A percentile compares a stretch with the other conserved stretches of the same genome.
phyloP scores from a whole-genome alignment of 2,888 invertebrate genomes.

The Hipparchia semele region DNA sequence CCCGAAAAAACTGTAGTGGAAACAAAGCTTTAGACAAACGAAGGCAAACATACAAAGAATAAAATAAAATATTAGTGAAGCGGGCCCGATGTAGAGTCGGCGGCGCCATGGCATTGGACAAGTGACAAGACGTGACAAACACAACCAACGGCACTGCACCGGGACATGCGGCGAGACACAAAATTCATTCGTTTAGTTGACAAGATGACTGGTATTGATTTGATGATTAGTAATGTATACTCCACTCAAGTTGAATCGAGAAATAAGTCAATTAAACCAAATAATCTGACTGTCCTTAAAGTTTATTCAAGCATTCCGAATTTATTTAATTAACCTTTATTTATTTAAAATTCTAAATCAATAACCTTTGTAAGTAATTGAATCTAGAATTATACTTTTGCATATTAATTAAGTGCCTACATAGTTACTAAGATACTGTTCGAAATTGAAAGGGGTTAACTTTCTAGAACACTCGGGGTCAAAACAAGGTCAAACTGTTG shows the following conservation, averaged over 20 bases:
- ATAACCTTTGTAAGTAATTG: background rate
- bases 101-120: background rate
- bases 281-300: no score
- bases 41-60: background rate
- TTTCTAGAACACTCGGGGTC: background rate
- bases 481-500: background rate
- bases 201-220: background rate
- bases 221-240: background rate
- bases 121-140: background rate
- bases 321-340: background rate
- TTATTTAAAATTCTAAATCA: background rate
- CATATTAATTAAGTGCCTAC: background rate
- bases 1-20: no score
- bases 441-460: background rate
- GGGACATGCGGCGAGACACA: background rate
- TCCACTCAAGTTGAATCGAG: no score
- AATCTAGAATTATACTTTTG: background rate
- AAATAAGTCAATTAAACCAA: no score
- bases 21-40: background rate
- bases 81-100: background rate
- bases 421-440: background rate
- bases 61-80: background rate
- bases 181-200: background rate
- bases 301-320: background rate
- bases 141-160: background rate